phyloP scores from a whole-genome alignment of 37 sponge, comb jelly and placozoan genomes.

The Sycon ciliatum region DNA sequence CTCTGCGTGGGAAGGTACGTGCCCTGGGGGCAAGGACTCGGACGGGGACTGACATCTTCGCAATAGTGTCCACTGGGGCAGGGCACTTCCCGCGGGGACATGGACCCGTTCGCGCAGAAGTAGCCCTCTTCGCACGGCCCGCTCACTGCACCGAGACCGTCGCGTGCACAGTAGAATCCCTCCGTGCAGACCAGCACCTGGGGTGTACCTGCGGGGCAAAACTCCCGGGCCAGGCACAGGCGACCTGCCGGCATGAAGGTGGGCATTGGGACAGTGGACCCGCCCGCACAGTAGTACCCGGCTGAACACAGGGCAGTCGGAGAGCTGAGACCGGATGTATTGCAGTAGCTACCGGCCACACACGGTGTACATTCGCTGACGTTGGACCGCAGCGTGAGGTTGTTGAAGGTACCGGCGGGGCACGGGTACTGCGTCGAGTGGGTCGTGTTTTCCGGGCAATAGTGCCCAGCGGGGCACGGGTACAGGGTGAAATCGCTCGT shows the following conservation, averaged over 20 bases:
- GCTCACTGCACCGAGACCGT: conserved; percentile 21
- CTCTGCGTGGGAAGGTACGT: neutral
- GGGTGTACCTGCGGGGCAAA: conserved; percentile 25
- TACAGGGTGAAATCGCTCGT: neutral
- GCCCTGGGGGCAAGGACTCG: conserved; percentile 27
- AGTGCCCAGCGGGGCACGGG: conserved; percentile 28
- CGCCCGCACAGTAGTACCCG: conserved; percentile 35
- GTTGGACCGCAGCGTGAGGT: neutral
- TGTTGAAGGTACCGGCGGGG: conserved; percentile 23
- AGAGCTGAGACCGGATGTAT: neutral
- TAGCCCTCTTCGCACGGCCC: conserved; percentile 29
- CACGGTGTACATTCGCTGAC: conserved; percentile 2
- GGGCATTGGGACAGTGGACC: conserved; percentile 10
- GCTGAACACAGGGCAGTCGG: conserved; percentile 14
- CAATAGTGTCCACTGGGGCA: conserved; percentile 25
- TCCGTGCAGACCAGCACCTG: conserved; percentile 10
- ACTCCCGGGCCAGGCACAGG: conserved; percentile 28
- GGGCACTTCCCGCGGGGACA: neutral
- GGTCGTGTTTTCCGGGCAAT: conserved; percentile 19
- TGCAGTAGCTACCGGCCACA: conserved; percentile 14
- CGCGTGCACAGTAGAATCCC: conserved; percentile 30
- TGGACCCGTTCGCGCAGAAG: conserved; percentile 22
- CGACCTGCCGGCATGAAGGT: neutral
- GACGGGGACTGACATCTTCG: neutral
- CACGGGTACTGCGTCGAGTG: conserved; percentile 19